Conservation (phyloP, 64 coral and sea anemone species). For the Dendronephthya gigantea region DNA sequence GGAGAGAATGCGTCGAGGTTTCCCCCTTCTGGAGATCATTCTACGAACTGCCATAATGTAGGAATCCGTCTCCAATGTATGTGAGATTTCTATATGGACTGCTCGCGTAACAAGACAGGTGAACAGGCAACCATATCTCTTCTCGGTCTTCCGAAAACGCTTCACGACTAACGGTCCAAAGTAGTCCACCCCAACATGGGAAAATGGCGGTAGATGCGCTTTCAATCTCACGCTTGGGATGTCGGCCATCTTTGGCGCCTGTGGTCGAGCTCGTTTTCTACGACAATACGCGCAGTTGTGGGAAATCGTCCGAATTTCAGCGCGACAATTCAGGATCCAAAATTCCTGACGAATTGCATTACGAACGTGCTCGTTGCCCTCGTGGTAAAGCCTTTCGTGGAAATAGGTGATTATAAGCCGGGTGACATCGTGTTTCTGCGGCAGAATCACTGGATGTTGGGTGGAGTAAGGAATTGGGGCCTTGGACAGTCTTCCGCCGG, state of each 20-base stretch:
- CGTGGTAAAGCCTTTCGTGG: no score
- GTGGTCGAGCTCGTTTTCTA: no score
- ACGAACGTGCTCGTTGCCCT: no score
- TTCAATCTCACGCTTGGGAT: neutral
- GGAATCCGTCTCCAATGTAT: constrained; percentile 30
- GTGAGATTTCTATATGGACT: constrained; percentile 29
- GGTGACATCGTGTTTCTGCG: no score
- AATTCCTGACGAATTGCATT: no score
- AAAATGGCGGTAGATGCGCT: constrained; percentile 23
- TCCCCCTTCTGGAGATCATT: constrained; percentile 9
- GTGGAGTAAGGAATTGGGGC: no score
- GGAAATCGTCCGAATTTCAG: no score
- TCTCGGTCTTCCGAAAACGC: constrained; percentile 20
- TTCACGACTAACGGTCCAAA: constrained; percentile 21
- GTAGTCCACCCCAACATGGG: constrained; percentile 26
- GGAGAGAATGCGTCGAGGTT: constrained; percentile 15
- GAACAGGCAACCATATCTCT: constrained; percentile 29
- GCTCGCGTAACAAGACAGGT: constrained; percentile 19
- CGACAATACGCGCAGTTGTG: no score
- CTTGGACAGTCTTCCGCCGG: no score
- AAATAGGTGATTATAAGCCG: no score
- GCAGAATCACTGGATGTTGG: no score
- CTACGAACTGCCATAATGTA: constrained; percentile 17
- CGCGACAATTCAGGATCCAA: no score
- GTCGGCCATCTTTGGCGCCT: constrained; percentile 26